Base-by-base conservation (phyloP, 2,113 vertebrate species). In the Monopterus albus region DNA sequence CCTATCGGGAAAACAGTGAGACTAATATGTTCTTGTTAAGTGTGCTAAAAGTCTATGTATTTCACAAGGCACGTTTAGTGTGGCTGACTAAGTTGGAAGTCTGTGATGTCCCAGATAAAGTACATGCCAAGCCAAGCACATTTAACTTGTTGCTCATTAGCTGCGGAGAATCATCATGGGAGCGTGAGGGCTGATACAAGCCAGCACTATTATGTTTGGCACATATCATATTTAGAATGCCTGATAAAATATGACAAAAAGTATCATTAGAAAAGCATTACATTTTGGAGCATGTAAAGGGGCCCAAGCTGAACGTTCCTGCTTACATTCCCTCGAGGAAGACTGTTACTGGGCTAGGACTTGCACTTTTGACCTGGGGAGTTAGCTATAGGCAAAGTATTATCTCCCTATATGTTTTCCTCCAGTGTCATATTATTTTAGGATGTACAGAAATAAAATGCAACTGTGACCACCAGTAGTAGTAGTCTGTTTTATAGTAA, bases 1-100 rank as follows among this genome's bases (percentile, higher is more conserved):
- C 55, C 60, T 87, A 91, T 91, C 88, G 68, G 75, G 52, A 70
- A 64, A 85, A 70, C 42, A 58, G 70, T 56, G 47, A 62, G 47
- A 67, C 50, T 72, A n/a, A 57, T 31, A 61, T 78, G 58, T 46
- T 78, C 33, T 79, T 85, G 65, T 59, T 66, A 81, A 55, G 39
- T 31, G 6, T 40, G 28, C 13, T 53, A 10, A 81, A 78, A 63
- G 47, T 21, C 10, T n/a, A 52, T 60, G 62, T 71, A 31, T 69
- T 88, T 65, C 38, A 71, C 57, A 62, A 56, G 43, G 72, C 55
- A 64, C n/a, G 29, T 56, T 75, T 55, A 67, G 50, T 59, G 33
- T 42, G 42, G 72, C 65, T 79, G 45, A 25, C 17, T 57, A 50
- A 79, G 68, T 59, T 73, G 60, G 72, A 79, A 72, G 75, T 78